Percentiles rank a stretch among this genome's conserved stretches.
Conservation (phyloP, 2,888 invertebrate genomes). For the Cheilosia urbana region DNA sequence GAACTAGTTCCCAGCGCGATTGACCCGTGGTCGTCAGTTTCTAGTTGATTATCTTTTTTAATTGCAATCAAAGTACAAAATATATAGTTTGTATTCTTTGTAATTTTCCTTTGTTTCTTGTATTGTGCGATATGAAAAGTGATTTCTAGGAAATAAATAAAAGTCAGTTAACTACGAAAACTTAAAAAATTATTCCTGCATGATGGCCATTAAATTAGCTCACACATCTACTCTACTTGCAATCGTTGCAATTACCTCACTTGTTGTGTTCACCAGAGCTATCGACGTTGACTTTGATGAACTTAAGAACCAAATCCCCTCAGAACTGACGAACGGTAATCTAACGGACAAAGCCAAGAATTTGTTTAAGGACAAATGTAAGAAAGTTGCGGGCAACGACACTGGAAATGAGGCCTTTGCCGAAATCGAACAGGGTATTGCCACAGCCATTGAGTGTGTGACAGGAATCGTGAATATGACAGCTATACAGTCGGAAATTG, state of each 20-base stretch:
- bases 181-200: conserved; percentile 1
- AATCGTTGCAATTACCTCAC: conserved; percentile 24
- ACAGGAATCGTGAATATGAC: conserved; percentile 86
- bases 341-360: conserved; percentile 84
- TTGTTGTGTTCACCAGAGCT: conserved; percentile 33
- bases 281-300: conserved; percentile 78
- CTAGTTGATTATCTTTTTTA: conserved; percentile 13
- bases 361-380: conserved; percentile 87
- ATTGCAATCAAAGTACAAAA: conserved; percentile 40
- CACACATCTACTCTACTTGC: conserved; percentile 16
- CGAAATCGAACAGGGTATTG: conserved; percentile 84
- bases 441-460: conserved; percentile 85
- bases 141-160: neutral
- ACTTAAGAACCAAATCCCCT: conserved; percentile 78
- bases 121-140: conserved; percentile 22
- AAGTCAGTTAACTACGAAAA: neutral
- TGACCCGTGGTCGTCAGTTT: neutral
- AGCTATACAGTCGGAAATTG: conserved; percentile 87
- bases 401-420: conserved; percentile 85
- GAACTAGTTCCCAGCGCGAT: conserved; percentile 27
- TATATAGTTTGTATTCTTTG: neutral
- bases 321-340: conserved; percentile 79
- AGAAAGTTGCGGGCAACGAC: conserved; percentile 86
- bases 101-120: conserved; percentile 30
- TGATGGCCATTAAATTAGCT: conserved; percentile 47